Conservation (phyloP, 2,888 invertebrate genomes). For the Euphydryas editha region DNA sequence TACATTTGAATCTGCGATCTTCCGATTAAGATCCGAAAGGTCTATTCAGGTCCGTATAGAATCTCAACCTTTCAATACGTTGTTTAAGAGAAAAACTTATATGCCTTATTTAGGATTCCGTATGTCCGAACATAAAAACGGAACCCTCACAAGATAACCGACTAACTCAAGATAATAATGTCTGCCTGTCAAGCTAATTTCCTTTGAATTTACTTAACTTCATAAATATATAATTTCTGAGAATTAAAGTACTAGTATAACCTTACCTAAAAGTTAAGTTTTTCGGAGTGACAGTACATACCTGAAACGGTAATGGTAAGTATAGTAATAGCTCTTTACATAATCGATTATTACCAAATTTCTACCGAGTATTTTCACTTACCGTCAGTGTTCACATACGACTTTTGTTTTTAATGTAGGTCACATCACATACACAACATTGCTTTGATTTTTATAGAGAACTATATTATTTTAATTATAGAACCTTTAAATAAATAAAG, state of each 20-base stretch:
- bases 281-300: conserved; percentile 24
- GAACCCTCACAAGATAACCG: background rate
- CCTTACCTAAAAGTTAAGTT: background rate
- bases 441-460: background rate
- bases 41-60: no score
- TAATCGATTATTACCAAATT: conserved; percentile 40
- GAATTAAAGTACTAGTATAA: no score
- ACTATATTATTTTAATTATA: no score
- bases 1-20: no score
- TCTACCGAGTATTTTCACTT: conserved; percentile 36
- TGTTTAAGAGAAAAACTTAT: no score
- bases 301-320: conserved; percentile 35
- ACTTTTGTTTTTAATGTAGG: conserved; percentile 16
- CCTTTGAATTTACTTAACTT: background rate
- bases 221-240: no score
- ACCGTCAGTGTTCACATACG: conserved; percentile 22
- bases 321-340: conserved; percentile 32
- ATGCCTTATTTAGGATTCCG: no score
- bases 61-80: no score
- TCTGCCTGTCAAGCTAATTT: no score
- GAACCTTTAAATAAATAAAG: no score
- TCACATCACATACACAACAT: background rate
- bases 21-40: no score
- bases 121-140: background rate
- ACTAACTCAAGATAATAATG: background rate